A percentile compares a stretch with the other conserved stretches of the same genome.
Conservation (phyloP, 2,113 vertebrate species). For the Ageneiosus marmoratus region DNA sequence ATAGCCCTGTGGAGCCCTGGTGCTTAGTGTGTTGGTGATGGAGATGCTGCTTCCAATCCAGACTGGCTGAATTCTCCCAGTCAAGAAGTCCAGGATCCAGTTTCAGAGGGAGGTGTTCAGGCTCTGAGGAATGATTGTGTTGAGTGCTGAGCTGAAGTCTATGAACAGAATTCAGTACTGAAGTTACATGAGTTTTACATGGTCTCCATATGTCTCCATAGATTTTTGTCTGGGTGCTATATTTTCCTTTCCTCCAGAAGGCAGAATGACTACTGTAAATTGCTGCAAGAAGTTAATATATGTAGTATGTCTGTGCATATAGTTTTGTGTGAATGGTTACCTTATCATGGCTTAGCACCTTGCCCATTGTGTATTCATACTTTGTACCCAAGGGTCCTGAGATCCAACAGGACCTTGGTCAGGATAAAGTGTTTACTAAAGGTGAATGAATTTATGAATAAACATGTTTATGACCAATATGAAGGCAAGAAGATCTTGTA, state of each 20-base stretch:
- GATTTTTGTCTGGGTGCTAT: not conserved
- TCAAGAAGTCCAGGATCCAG: too few species aligned
- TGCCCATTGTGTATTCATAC: not conserved
- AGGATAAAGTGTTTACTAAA: not conserved
- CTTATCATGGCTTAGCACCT: not conserved
- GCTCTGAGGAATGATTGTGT: too few species aligned
- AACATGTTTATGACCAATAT: not conserved
- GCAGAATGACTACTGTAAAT: not conserved
- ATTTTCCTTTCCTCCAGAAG: not conserved
- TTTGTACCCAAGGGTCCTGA: not conserved
- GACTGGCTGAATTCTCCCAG: too few species aligned
- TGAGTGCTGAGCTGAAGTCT: too few species aligned
- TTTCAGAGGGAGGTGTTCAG: too few species aligned
- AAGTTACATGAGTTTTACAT: not conserved
- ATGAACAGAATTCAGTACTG: too few species aligned
- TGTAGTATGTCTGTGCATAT: not conserved
- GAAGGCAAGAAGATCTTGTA: not conserved
- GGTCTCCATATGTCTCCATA: not conserved
- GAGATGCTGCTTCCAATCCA: too few species aligned
- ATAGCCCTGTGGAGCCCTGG: too few species aligned
- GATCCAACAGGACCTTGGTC: not conserved
- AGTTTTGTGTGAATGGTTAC: not conserved
- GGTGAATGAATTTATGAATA: not conserved
- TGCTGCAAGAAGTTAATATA: not conserved
- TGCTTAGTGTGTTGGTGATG: too few species aligned